phyloP scores from a whole-genome alignment of 2,888 invertebrate genomes.

The Dusona sp. region DNA sequence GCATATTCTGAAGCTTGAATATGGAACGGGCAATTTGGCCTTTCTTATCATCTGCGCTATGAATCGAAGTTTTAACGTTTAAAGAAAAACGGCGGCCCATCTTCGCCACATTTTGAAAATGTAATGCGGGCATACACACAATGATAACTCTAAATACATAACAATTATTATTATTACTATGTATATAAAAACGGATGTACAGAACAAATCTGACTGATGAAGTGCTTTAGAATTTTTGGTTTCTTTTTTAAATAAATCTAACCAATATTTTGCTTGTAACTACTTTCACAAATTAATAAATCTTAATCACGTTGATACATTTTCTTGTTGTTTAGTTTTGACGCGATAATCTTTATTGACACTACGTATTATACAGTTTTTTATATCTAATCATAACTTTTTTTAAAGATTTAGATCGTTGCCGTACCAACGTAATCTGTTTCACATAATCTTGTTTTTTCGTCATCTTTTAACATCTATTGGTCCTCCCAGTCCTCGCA shows the following conservation, averaged over 20 bases:
- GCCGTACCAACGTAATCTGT: neutral
- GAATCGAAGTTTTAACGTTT: neutral
- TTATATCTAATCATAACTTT: neutral
- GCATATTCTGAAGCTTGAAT: conserved; percentile 15
- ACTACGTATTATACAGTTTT: neutral
- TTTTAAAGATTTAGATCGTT: neutral
- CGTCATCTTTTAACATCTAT: conserved; percentile 35
- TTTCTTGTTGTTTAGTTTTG: neutral
- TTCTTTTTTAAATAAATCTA: conserved; percentile 32
- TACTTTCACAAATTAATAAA: conserved; percentile 60
- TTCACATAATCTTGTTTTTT: neutral
- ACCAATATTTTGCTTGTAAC: conserved; percentile 65
- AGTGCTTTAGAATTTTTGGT: conserved; percentile 32
- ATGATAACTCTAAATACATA: conserved; percentile 10
- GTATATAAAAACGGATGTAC: conserved; percentile 68
- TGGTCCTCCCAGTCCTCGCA: conserved; percentile 91
- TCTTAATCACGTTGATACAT: conserved; percentile 42
- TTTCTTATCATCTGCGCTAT: neutral
- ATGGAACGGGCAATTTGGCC: neutral
- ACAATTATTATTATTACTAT: conserved; percentile 57
- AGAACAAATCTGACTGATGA: conserved; percentile 43
- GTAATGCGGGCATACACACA: conserved; percentile 18
- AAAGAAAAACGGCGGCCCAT: neutral
- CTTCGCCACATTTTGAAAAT: neutral
- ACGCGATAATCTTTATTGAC: neutral